phyloP scores from a whole-genome alignment of 2,113 vertebrate species.

The Lonchura striata region DNA sequence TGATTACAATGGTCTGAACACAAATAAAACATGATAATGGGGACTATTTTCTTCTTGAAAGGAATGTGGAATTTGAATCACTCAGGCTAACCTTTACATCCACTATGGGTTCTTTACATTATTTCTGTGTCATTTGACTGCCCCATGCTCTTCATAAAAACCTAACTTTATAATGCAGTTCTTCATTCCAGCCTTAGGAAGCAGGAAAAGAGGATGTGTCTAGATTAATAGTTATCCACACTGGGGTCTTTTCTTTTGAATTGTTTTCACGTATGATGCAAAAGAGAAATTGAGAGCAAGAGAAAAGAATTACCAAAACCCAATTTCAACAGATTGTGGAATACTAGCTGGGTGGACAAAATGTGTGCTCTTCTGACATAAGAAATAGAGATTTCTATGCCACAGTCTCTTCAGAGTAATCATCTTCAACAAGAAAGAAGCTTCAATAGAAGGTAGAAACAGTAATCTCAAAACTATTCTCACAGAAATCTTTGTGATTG shows the following conservation, averaged over 20 bases:
- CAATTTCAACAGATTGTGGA: background rate
- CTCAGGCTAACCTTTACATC: background rate
- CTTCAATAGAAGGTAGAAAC: background rate
- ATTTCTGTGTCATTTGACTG: background rate
- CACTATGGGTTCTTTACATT: background rate
- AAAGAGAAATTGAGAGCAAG: background rate
- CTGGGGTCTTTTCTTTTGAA: background rate
- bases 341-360: background rate
- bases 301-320: background rate
- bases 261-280: background rate
- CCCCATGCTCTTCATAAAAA: background rate
- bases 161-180: background rate
- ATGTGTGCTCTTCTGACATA: background rate
- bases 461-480: background rate
- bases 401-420: background rate
- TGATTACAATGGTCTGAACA: background rate
- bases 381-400: background rate
- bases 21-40: background rate
- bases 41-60: background rate
- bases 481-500: background rate
- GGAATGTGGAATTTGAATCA: background rate
- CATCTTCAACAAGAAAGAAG: background rate
- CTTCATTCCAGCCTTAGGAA: background rate
- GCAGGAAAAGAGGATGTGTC: background rate
- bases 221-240: background rate